Evolutionary conservation across 2,888 invertebrate species (phyloP), one percentile per base, ranked within the genome.

Genomic region (Drosophila merina): DNA sequence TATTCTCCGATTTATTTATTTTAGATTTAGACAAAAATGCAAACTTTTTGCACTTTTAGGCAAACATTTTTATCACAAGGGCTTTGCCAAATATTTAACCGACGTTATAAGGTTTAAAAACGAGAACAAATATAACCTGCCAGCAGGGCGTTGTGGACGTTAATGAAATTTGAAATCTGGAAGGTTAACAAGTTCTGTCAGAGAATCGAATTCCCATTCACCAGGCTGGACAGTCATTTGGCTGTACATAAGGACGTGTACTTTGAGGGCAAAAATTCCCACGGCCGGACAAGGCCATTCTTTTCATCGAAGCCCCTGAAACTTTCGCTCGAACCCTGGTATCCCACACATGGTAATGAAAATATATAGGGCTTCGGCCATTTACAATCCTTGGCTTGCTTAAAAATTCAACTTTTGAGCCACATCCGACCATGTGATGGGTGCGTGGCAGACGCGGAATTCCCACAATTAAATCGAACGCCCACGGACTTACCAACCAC

Each of bases 391-490:
- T 44, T 25, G 63, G 9, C 33, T 28, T 40, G 58, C 49, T 74
- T 60, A 58, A 44, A 74, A 70, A 75, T 77, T 82, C 80, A 73
- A 69, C 55, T 77, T 69, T 55, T 63, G 56, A 67, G 45, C 58
- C 68, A 72, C 57, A 54, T 62, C 68, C 58, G 28, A 45, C 38
- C 44, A 38, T 74, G 51, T 49, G 72, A 59, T 70, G 69, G 58
- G 56, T 49, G 47, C 50, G 62, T 49, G 66, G 31, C 63, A 54
- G 57, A 70, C 74, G 73, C 52, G 26, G 63, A 81, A 60, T 89
- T 89, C 89, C 78, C 89, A 89, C 88, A 88, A 89, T 89, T 89
- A 87, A 79, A 68, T 60, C 12, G 49, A 51, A 74, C 55, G 44
- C 63, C 59, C 51, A 47, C 51, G 51, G 52, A 64, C 58, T 50